Percentiles rank a stretch among this genome's conserved stretches.
Evolutionary conservation across 2,113 vertebrate genomes (phyloP).

Genomic region (Ibidorhyncha struthersii): DNA sequence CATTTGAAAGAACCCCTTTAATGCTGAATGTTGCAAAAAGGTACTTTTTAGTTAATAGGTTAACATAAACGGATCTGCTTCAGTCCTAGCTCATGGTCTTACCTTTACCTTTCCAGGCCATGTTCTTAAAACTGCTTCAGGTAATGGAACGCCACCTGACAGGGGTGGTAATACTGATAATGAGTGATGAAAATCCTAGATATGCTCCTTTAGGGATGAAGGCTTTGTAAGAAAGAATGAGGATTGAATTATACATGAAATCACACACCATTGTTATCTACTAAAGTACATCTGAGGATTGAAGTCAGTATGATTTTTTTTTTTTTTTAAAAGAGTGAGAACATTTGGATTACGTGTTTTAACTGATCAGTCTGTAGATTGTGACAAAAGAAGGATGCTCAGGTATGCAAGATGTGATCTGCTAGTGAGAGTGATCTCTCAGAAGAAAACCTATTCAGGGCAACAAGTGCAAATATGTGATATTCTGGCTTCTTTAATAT

Average conservation of each 20-base stretch:
- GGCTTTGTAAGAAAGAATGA: not conserved
- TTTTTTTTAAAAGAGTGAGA: not conserved
- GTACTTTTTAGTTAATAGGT: not conserved
- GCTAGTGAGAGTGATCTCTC: not conserved
- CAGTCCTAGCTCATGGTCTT: not conserved
- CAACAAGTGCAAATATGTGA: not conserved
- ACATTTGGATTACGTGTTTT: not conserved
- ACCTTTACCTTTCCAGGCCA: not conserved
- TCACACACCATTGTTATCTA: not conserved
- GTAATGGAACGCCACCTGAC: not conserved
- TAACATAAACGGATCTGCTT: not conserved
- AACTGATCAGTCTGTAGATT: not conserved
- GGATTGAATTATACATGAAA: not conserved
- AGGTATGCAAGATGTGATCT: not conserved
- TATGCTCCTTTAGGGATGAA: not conserved
- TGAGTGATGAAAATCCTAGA: not conserved
- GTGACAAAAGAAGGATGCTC: not conserved
- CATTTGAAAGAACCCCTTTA: not conserved
- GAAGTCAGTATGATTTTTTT: not conserved
- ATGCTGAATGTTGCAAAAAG: not conserved
- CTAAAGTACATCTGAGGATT: not conserved
- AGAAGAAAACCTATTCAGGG: not conserved
- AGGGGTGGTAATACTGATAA: not conserved
- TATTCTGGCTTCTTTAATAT: not conserved
- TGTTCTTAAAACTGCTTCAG: constrained; percentile 37